These are phyloP conservation scores for Diarsia mendica DNA, from an alignment of 2,888 invertebrate species.

Conservation along the genomic window DNA sequence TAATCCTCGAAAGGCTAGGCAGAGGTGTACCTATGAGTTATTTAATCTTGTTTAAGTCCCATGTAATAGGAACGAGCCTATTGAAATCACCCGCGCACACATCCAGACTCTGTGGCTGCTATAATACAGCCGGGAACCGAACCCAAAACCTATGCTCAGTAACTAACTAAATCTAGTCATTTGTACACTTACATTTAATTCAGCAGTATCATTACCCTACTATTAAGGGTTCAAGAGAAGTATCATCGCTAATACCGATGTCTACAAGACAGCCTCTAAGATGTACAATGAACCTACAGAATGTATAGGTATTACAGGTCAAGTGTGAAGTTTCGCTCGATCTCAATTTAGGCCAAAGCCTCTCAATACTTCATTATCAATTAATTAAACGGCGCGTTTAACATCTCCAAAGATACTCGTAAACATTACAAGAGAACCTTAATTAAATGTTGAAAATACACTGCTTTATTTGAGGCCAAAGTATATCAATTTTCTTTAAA, in stretches of 20 bases:
- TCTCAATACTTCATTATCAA: neutral
- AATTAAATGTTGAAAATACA: constrained; percentile 2
- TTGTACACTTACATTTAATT: no score
- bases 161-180: no score
- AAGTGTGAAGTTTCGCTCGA: neutral
- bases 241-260: neutral
- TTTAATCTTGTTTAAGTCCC: no score
- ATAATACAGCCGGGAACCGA: no score
- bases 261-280: neutral
- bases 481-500: neutral
- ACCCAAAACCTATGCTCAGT: no score
- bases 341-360: neutral
- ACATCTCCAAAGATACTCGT: neutral
- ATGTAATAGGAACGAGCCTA: no score
- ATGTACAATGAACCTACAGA: neutral
- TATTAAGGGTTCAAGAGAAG: neutral
- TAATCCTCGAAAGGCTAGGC: no score
- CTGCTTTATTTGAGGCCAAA: neutral
- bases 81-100: no score
- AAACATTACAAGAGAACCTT: neutral
- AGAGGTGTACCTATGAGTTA: no score
- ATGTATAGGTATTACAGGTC: neutral
- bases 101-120: no score
- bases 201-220: no score
- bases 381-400: neutral